Evolutionary conservation across 2,113 vertebrate genomes (phyloP).

Genomic region (Plecturocebus donacophilus): DNA sequence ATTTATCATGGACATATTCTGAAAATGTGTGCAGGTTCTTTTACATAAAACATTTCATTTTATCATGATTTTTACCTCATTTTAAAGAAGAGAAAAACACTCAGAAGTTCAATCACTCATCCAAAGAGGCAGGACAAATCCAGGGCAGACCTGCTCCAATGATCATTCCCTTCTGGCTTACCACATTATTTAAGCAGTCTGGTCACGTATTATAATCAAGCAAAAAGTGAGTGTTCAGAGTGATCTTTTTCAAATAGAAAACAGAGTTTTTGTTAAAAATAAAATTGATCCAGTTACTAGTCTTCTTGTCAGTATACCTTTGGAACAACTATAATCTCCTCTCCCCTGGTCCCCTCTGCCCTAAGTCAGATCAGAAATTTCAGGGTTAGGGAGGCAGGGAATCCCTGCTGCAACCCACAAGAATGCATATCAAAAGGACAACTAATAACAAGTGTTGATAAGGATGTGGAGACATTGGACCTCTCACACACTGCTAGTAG

Average conservation of each 20-base stretch:
- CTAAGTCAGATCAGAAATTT: background rate
- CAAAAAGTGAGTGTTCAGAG: background rate
- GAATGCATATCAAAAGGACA: background rate
- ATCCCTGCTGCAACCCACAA: background rate
- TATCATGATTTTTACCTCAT: background rate
- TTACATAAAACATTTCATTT: background rate
- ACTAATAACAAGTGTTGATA: background rate
- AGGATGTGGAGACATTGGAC: background rate
- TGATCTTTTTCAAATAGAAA: background rate
- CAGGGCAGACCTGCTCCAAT: background rate
- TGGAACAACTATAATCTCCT: background rate
- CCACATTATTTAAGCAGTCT: background rate
- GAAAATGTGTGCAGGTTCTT: background rate
- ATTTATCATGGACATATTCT: background rate
- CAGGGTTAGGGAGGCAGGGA: background rate
- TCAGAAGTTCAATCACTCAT: background rate
- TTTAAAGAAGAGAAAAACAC: slow-evolving; percentile 1
- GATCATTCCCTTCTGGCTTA: background rate
- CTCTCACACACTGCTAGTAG: no score
- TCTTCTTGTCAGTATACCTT: background rate
- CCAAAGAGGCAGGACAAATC: background rate
- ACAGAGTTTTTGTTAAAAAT: background rate
- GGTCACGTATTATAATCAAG: background rate
- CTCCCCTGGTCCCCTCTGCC: background rate
- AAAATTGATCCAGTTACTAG: background rate